Evolutionary conservation across 2,113 vertebrate species (phyloP), one percentile per base, ranked within the genome.

Genomic region (Epinephelus moara): DNA sequence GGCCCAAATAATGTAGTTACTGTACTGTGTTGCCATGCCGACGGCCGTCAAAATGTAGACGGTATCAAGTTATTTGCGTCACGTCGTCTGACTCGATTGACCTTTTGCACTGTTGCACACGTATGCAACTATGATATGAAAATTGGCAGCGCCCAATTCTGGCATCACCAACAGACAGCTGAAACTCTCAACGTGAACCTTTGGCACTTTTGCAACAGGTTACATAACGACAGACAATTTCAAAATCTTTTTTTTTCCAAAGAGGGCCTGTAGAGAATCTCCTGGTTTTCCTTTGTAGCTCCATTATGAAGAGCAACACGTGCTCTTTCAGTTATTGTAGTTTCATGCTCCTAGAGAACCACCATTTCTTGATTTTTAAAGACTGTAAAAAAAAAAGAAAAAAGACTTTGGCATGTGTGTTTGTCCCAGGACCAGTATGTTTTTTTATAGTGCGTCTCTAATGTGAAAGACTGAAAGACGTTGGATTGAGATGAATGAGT

Each of bases 101-200:
- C 87, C 62, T 72, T 88, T 91, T 88, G 84, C 86, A 85, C 88
- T 86, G 75, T 85, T 89, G 56, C 80, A 77, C 85, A 70, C 42
- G 72, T 56, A 50, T 53, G 60, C 69, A 71, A 21, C 49, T 49
- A 33, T 61, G 59, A 50, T 66, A 66, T 73, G 15, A 42, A 23
- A 19, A 23, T 33, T 72, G 72, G 74, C 56, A 62, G 42, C 4
- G 6, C 53, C 23, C 23, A 19, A 37, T 21, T n/a, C 30, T 68
- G 66, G 56, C 67, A 56, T 47, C 10, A 37, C 25, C 27, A 27
- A 75, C 10, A 1, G 13, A 53, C 45, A 52, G 42, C 52, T 59
- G 3, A 21, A 49, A 56, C 25, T 47, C 30, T 11, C 6, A 56
- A 79, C 1, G 4, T 62, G 13, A 84, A 74, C 37, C 50, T 79